A percentile compares a stretch with the other conserved stretches of the same genome.
Evolutionary conservation across 2,888 invertebrate species (phyloP).

Genomic region (Hirtodrosophila alboralis): DNA sequence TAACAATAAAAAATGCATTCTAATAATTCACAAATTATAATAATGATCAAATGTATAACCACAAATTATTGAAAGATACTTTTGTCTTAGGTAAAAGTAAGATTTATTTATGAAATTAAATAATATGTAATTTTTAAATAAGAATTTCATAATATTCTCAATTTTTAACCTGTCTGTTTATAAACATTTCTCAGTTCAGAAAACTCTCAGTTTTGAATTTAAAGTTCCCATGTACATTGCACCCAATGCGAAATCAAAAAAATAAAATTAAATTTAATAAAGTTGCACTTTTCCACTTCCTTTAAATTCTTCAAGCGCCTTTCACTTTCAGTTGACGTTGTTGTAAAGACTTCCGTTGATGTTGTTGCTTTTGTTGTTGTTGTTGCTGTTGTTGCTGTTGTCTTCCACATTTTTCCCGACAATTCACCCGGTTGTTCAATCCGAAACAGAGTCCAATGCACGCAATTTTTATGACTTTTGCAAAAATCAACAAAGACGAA

Average conservation of each 20-base stretch:
- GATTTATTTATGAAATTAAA: no score
- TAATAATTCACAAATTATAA: no score
- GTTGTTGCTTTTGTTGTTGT: slow-evolving; percentile 31
- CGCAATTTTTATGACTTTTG: slow-evolving; percentile 57
- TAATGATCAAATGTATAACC: no score
- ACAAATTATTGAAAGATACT: no score
- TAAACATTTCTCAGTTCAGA: neutral
- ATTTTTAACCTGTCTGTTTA: neutral
- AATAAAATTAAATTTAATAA: slow-evolving; percentile 11
- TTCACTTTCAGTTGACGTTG: slow-evolving; percentile 66
- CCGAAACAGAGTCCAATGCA: slow-evolving; percentile 67
- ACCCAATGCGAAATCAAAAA: slow-evolving; percentile 9
- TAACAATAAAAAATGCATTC: no score
- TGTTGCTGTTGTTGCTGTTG: slow-evolving; percentile 23
- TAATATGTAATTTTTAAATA: no score
- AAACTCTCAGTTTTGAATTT: slow-evolving; percentile 3
- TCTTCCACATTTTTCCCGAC: slow-evolving; percentile 10
- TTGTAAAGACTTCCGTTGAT: slow-evolving; percentile 39
- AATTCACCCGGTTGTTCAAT: slow-evolving; percentile 17
- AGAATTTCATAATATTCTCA: no score
- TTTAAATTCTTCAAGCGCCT: slow-evolving; percentile 58
- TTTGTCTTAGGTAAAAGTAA: no score
- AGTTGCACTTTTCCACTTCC: slow-evolving; percentile 52
- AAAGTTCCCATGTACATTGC: slow-evolving; percentile 30
- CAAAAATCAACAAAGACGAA: slow-evolving; percentile 52